Conservation (phyloP, 1,140 invertebrate species). For the Ylistrum balloti region DNA sequence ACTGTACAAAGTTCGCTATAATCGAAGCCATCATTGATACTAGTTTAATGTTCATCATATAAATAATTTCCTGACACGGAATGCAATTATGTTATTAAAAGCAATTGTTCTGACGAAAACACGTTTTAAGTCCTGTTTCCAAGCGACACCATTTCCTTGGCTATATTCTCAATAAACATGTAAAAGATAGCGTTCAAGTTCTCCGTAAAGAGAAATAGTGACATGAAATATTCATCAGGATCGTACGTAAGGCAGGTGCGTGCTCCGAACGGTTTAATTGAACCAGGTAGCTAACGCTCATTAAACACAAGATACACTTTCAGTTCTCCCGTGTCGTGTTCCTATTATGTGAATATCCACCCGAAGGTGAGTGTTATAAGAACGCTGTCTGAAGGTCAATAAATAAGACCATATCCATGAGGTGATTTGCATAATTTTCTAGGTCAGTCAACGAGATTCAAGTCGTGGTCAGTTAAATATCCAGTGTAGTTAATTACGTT, state of each 20-base stretch:
- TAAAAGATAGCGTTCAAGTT: not conserved
- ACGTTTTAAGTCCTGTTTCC: not conserved
- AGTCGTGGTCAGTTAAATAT: not conserved
- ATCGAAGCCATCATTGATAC: not conserved
- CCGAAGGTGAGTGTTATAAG: not conserved
- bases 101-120: not conserved
- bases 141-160: not conserved
- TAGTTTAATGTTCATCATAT: not conserved
- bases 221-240: not conserved
- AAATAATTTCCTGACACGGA: not conserved
- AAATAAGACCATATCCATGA: not conserved
- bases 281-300: not conserved
- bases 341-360: not conserved
- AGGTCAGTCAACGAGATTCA: not conserved
- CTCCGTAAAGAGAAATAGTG: not conserved
- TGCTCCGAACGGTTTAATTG: not conserved
- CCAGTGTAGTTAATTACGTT: not conserved
- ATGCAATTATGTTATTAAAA: not conserved
- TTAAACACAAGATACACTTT: slow-evolving; percentile 29
- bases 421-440: not conserved
- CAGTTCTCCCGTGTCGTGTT: not conserved
- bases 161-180: not conserved
- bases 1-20: not conserved
- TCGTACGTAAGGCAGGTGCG: not conserved
- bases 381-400: not conserved